Conservation (phyloP, 37 sponge, comb jelly and placozoan species). For the Geodia barretti region DNA sequence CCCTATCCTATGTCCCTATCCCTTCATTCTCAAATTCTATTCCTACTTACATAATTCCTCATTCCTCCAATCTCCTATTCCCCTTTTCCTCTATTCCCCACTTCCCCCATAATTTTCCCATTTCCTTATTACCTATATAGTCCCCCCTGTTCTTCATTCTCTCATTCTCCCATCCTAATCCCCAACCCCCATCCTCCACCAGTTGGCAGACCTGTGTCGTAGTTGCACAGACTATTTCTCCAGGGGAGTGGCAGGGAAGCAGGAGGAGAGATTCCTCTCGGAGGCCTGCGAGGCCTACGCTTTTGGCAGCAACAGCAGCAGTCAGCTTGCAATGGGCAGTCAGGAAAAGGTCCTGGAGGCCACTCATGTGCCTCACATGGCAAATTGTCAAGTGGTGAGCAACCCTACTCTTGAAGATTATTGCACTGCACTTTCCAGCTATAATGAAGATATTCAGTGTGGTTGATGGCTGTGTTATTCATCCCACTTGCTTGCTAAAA, state of each 20-base stretch:
- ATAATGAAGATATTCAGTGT: too few relatives aligned
- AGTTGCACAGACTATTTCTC: constrained; percentile 24
- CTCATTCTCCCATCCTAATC: neutral
- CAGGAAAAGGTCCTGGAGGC: constrained; percentile 71
- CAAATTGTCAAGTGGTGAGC: constrained; percentile 60
- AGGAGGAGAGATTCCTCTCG: constrained; percentile 24
- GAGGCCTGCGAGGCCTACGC: constrained; percentile 63
- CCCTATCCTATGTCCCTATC: neutral
- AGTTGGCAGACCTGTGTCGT: constrained; percentile 4
- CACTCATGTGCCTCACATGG: constrained; percentile 50
- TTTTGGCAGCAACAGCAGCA: constrained; percentile 86
- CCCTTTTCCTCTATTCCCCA: neutral
- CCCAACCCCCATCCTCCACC: constrained; percentile 4
- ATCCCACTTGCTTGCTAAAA: too few relatives aligned
- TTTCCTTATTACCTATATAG: neutral
- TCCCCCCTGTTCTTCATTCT: constrained; percentile 8
- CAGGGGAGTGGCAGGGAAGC: neutral
- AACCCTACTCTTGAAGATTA: too few relatives aligned
- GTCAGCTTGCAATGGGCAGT: constrained; percentile 82
- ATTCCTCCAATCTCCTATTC: neutral
- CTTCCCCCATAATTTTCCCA: neutral
- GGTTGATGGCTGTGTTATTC: too few relatives aligned
- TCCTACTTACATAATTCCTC: neutral
- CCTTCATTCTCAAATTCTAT: neutral
- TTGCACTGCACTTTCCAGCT: too few relatives aligned